phyloP scores from a whole-genome alignment of 2,113 vertebrate genomes.

The Neomonachus schauinslandi region DNA sequence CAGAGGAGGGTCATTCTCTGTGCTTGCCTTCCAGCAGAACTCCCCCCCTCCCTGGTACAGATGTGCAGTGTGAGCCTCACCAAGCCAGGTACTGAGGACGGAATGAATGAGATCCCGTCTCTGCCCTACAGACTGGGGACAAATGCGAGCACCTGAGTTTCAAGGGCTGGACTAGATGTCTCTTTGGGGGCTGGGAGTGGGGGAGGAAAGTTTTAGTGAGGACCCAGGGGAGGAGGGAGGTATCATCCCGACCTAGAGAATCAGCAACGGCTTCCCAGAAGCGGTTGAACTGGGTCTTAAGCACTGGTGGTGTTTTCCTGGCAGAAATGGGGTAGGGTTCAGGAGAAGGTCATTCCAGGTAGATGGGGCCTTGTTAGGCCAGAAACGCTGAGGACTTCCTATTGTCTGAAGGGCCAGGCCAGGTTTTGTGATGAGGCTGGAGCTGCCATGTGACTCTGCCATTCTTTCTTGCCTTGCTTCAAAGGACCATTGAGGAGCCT shows the following conservation, averaged over 20 bases:
- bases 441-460: neutral
- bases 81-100: neutral
- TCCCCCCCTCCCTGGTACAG: neutral
- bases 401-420: neutral
- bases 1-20: neutral
- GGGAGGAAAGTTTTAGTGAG: neutral
- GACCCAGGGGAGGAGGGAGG: neutral
- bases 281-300: neutral
- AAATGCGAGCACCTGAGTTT: neutral
- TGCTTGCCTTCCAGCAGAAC: neutral
- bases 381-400: neutral
- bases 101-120: neutral
- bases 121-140: neutral
- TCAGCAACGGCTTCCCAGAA: neutral
- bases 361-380: neutral
- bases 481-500: neutral
- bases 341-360: neutral
- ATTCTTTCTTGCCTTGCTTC: neutral
- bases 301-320: neutral
- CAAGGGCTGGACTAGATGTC: neutral
- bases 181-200: neutral
- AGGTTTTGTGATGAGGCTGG: accelerated
- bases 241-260: neutral
- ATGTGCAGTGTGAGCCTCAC: neutral
- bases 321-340: neutral